phyloP scores from a whole-genome alignment of 2,888 invertebrate genomes.

The Tinea pellionella region DNA sequence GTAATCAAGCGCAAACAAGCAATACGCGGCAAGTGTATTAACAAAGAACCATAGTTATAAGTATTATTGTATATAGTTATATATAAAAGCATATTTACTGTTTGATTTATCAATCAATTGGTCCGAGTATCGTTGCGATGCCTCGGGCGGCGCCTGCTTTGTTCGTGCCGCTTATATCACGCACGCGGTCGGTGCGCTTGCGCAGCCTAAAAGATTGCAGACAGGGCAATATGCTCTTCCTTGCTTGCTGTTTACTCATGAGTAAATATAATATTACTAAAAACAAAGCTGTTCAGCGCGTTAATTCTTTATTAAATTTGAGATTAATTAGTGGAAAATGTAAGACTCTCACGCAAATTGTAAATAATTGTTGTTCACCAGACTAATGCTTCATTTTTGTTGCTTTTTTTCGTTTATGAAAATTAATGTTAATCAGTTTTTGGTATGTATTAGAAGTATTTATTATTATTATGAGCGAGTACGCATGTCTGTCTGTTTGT shows the following conservation, averaged over 20 bases:
- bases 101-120: slow-evolving; percentile 38
- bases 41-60: slow-evolving; percentile 1
- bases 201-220: too few relatives aligned
- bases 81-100: slow-evolving; percentile 18
- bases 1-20: background rate
- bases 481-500: slow-evolving; percentile 11
- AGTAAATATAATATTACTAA: too few relatives aligned
- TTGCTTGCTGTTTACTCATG: too few relatives aligned
- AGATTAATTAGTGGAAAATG: too few relatives aligned
- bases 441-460: background rate
- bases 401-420: background rate
- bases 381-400: too few relatives aligned
- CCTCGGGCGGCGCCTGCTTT: slow-evolving; percentile 20
- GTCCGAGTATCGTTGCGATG: slow-evolving; percentile 26
- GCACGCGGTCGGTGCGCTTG: background rate
- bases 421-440: background rate
- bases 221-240: too few relatives aligned
- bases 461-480: background rate
- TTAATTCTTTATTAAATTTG: too few relatives aligned
- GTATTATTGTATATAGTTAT: background rate
- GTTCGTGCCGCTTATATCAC: slow-evolving; percentile 11
- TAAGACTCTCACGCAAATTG: too few relatives aligned
- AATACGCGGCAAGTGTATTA: background rate
- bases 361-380: too few relatives aligned
- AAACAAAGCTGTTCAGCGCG: too few relatives aligned